These are phyloP conservation scores for Leptocoma aspasia DNA, from an alignment of 2,113 vertebrate genomes.

Conservation along the genomic window DNA sequence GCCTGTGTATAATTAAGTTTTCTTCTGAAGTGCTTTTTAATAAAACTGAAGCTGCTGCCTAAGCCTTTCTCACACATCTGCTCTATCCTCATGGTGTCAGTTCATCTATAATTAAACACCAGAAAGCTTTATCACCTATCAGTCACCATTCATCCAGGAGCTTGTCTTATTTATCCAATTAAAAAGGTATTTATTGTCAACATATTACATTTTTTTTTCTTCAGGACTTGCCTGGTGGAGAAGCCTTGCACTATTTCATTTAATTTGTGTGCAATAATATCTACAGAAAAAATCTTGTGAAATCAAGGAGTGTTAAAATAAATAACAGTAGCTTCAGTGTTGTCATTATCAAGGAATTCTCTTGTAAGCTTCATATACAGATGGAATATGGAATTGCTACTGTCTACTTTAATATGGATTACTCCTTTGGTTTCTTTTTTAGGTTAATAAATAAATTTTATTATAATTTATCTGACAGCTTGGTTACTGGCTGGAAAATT, in stretches of 20 bases:
- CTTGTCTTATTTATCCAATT: background rate
- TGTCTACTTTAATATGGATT: background rate
- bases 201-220: background rate
- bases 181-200: background rate
- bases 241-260: background rate
- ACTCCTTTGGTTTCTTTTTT: background rate
- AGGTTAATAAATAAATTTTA: background rate
- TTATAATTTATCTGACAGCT: background rate
- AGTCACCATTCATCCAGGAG: background rate
- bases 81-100: background rate
- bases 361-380: background rate
- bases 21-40: background rate
- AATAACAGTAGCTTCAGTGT: background rate
- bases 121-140: background rate
- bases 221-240: background rate
- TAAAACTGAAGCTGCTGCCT: background rate
- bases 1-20: background rate
- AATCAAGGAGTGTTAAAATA: background rate
- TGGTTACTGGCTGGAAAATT: background rate
- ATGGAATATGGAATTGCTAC: background rate
- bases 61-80: constrained; percentile 17
- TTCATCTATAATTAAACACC: constrained; percentile 37
- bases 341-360: background rate
- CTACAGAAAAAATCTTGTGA: background rate
- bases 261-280: background rate